phyloP scores from a whole-genome alignment of 2,888 invertebrate genomes.

The Pandemis cinnamomeana region DNA sequence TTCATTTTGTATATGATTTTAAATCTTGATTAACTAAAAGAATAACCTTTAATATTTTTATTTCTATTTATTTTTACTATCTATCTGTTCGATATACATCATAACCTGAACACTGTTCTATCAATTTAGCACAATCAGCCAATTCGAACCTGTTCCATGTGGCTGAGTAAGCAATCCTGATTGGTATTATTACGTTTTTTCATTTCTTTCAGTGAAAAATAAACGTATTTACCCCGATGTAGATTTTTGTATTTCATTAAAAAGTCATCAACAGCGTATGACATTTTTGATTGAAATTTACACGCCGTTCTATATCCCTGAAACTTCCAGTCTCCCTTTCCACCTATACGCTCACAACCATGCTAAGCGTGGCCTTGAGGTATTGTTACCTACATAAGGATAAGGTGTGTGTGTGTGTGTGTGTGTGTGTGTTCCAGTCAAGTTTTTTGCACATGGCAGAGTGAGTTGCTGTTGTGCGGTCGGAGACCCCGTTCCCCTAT shows the following conservation, averaged over 20 bases:
- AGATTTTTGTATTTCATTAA: conserved; percentile 6
- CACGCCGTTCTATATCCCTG: not conserved
- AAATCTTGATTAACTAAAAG: conserved; percentile 8
- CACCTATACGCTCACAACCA: no score
- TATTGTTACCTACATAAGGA: no score
- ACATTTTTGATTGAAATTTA: not conserved
- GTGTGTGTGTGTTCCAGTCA: not conserved
- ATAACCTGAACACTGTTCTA: not conserved
- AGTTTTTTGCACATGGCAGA: not conserved
- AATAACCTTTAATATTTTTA: not conserved
- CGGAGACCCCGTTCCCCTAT: no score
- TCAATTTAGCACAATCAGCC: conserved; percentile 1
- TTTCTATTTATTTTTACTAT: no score
- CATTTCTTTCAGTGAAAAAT: conserved; percentile 15
- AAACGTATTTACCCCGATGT: not conserved
- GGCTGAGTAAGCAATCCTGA: conserved; percentile 1
- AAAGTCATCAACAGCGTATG: conserved; percentile 4
- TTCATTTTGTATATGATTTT: conserved; percentile 10
- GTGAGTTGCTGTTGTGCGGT: no score
- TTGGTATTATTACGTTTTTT: conserved; percentile 7
- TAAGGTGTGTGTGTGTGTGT: no score
- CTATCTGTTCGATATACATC: no score
- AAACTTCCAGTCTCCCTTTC: not conserved
- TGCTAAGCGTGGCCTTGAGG: no score
- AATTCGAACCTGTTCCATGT: conserved; percentile 15